Evolutionary conservation across 2,888 invertebrate genomes (phyloP).

Genomic region (Bellardia pandia): DNA sequence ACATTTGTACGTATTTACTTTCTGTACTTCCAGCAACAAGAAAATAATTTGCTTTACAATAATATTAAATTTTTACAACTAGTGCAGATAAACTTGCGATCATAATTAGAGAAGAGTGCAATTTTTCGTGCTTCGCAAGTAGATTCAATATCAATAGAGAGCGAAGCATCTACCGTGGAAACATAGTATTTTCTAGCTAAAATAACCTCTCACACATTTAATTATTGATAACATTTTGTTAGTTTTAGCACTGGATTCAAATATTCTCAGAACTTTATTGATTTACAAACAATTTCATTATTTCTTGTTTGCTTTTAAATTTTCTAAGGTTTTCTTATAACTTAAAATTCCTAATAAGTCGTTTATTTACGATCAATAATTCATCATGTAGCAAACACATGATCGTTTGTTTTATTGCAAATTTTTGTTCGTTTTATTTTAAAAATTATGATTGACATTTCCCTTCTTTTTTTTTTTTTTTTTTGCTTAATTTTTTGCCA

Average conservation of each 20-base stretch:
- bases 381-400: conserved; percentile 14
- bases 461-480: conserved; percentile 52
- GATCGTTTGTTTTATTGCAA: conserved; percentile 24
- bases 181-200: too few relatives aligned
- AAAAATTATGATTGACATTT: conserved; percentile 69
- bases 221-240: background rate
- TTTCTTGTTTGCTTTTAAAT: conserved; percentile 1
- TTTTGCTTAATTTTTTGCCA: background rate
- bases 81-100: too few relatives aligned
- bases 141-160: too few relatives aligned
- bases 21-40: too few relatives aligned
- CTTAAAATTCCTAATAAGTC: conserved; percentile 64
- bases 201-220: too few relatives aligned
- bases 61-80: too few relatives aligned
- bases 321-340: conserved; percentile 33
- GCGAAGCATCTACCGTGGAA: too few relatives aligned
- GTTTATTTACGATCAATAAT: conserved; percentile 66
- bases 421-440: conserved; percentile 7
- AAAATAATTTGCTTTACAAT: too few relatives aligned
- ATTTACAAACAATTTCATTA: background rate
- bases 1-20: too few relatives aligned
- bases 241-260: background rate
- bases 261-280: conserved; percentile 21
- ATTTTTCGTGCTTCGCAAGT: too few relatives aligned
- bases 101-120: too few relatives aligned